Evolutionary conservation across 2,113 vertebrate genomes (phyloP), one percentile per base, ranked within the genome.

Genomic region (Ifrita kowaldi): DNA sequence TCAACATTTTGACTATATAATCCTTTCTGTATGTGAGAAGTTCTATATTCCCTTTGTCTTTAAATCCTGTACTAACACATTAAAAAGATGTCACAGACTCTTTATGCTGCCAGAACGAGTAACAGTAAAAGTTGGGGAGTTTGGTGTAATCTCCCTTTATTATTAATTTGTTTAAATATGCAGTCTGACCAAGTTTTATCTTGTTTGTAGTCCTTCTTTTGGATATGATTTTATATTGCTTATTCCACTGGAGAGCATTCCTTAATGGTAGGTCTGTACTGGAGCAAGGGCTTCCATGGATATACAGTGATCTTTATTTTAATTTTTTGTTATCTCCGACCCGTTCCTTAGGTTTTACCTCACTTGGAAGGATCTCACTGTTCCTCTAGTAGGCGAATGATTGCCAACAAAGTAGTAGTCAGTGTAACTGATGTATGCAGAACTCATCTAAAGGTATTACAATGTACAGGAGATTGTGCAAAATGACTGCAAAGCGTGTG

Each of bases 401-500:
- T 64, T n/a, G 46, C 32, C 18, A 68, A 6, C 30, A 50, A 35
- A 63, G 23, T 3, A 63, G 28, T 9, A 46, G 41, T 62, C 44
- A 53, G 28, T 7, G 14, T 68, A 56, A 50, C 16, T 82, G 49
- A 46, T 20, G 24, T 26, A 28, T 4, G 4, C 37, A 91, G 50
- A 84, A 39, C 35, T 55, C 50, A 12, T 50, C 33, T 57, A 28
- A 67, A 84, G 33, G 17, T n/a, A n/a, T 24, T 35, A 16, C 53
- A 69, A 39, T 9, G 7, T 13, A 2, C 12, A 33, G 39, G 32
- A 73, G 21, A 10, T 39, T 4, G 42, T 63, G 16, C 26, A 65
- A 56, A 49, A n/a, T 65, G 13, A n/a, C 19, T 60, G 24, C 18
- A 46, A 35, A 82, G n/a, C 0, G 0, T 26, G 47, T 41, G 14